These are phyloP conservation scores for Megalops cyprinoides DNA, from an alignment of 2,797 vertebrate genomes.

Conservation along the genomic window DNA sequence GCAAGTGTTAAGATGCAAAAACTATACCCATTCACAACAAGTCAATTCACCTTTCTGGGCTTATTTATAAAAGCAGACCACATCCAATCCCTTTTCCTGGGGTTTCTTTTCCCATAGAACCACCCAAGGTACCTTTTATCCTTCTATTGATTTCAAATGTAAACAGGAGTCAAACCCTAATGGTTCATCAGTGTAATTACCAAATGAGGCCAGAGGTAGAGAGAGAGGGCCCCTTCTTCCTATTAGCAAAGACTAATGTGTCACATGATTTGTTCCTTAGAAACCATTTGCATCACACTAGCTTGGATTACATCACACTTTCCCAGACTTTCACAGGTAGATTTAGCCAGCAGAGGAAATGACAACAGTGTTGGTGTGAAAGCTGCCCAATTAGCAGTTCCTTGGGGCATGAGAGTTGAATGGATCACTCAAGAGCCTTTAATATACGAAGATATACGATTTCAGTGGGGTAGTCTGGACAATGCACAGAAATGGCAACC, in stretches of 20 bases:
- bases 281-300: constrained; percentile 47
- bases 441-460: constrained; percentile 56
- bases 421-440: constrained; percentile 68
- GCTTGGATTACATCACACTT: neutral
- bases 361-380: constrained; percentile 8
- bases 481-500: neutral
- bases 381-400: constrained; percentile 23
- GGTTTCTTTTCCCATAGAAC: too few species aligned
- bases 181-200: constrained; percentile 10
- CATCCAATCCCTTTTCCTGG: too few species aligned
- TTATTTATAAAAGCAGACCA: too few species aligned
- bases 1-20: too few species aligned
- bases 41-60: too few species aligned
- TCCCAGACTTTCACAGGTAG: constrained; percentile 53
- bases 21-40: too few species aligned
- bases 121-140: neutral
- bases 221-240: neutral
- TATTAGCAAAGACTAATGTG: neutral
- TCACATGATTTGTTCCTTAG: constrained; percentile 33
- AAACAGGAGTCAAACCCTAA: neutral
- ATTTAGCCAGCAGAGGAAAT: constrained; percentile 48
- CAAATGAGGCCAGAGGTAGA: neutral
- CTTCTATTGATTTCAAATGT: constrained; percentile 21
- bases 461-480: neutral
- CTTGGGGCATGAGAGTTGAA: constrained; percentile 65